A percentile compares a stretch with the other conserved stretches of the same genome.
These are phyloP conservation scores for Stomorhina lunata DNA, from an alignment of 2,888 invertebrate genomes.

Conservation along the genomic window DNA sequence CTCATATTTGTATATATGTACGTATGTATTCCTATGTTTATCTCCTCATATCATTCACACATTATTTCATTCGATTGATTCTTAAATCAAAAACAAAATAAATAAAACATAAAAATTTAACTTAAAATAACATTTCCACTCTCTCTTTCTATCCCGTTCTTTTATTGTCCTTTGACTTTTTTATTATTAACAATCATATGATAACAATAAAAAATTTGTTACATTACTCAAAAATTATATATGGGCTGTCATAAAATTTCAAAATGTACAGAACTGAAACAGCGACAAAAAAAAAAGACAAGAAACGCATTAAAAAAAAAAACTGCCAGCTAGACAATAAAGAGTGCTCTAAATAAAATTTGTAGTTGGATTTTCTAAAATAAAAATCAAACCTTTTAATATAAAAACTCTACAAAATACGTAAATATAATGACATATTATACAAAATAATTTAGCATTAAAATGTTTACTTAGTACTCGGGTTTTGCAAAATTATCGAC, in stretches of 20 bases:
- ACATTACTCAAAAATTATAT: slow-evolving; percentile 11
- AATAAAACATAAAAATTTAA: neutral
- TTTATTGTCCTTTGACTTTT: neutral
- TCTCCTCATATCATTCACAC: neutral
- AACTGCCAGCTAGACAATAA: slow-evolving; percentile 16
- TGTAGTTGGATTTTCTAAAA: no score
- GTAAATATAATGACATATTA: no score
- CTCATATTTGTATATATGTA: neutral
- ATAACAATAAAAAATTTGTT: slow-evolving; percentile 22
- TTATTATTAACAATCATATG: slow-evolving; percentile 18
- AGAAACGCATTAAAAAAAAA: no score
- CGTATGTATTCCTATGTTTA: neutral
- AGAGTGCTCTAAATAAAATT: no score
- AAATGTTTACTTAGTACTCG: no score
- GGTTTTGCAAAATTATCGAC: no score
- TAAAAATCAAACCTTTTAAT: no score
- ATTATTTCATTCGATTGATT: neutral
- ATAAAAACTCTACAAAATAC: no score
- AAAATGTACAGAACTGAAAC: neutral
- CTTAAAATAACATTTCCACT: neutral
- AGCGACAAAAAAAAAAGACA: neutral
- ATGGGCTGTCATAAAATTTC: slow-evolving; percentile 12
- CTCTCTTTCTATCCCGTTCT: neutral
- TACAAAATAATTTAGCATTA: no score
- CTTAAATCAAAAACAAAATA: slow-evolving; percentile 4